Evolutionary conservation across 2,888 invertebrate species (phyloP), one percentile per base, ranked within the genome.

Genomic region (Diogma glabrata): DNA sequence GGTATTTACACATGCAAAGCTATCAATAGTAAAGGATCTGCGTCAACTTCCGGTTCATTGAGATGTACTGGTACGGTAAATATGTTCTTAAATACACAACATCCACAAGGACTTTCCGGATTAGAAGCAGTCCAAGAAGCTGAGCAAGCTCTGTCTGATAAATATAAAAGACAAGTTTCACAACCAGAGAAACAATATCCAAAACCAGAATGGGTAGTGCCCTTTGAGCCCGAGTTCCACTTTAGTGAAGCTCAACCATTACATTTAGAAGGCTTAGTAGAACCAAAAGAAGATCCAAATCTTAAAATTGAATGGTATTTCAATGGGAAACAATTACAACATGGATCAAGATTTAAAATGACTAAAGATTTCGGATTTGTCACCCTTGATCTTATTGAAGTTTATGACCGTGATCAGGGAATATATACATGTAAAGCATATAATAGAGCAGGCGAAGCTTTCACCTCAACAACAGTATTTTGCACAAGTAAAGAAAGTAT

Each of bases 331-430:
- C 76, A 84, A 26, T 69, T 93, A 47, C 87, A 87, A 58, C 87
- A 90, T 64, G 91, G 87, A 53, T 85, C 92, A 3, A 77, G 94
- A 57, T 94, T 92, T 67, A 92, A 92, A 67, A 82, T 92, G 65
- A 90, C 88, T 2, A 88, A 85, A 64, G 97, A 99, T 64, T 96
- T 96, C 67, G 97, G 97, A 50, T 96, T 92, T 65, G 95, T 95
- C 5, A 91, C 92, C 4, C 75, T 99, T 59, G 95, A 96, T 67
- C 75, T 97, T 49, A 86, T 82, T 19, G 93, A 94, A 65, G 87
- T 89, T 1, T 91, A 93, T 64, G 90, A 90, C 63, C 79, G 93
- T 60, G 95, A 95, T 67, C 91, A 91, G 67, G 94, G 95, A 56
- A 87, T 92, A 59, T 92, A 92, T 64, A 92, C 91, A 1, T 90